phyloP scores from a whole-genome alignment of 2,888 invertebrate genomes.

The Pristionchus entomophagus region DNA sequence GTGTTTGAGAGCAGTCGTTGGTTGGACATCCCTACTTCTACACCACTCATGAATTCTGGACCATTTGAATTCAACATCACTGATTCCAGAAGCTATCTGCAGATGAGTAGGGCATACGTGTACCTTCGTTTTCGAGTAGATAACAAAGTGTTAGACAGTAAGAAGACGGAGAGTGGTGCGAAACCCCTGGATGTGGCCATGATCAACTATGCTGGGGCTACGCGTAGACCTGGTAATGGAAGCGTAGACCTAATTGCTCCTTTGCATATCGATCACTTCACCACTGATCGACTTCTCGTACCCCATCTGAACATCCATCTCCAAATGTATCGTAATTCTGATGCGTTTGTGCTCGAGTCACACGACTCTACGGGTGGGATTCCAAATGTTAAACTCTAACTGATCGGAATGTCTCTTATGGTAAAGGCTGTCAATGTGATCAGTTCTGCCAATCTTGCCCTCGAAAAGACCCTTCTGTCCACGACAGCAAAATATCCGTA shows the following conservation, averaged over 20 bases:
- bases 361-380: no score
- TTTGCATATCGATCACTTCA: slow-evolving; percentile 23
- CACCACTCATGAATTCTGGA: not conserved
- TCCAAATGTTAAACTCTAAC: not conserved
- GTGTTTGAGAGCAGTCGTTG: slow-evolving; percentile 1
- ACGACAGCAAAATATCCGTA: slow-evolving; percentile 10
- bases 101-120: slow-evolving; percentile 15
- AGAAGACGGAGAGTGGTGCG: not conserved
- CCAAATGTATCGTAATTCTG: not conserved
- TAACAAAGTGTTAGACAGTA: not conserved
- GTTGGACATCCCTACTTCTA: not conserved
- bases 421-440: not conserved
- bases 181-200: not conserved
- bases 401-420: slow-evolving; percentile 10
- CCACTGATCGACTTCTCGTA: not conserved
- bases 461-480: not conserved
- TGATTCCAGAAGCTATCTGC: slow-evolving; percentile 17
- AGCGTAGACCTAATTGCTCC: not conserved
- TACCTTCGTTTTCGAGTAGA: no score
- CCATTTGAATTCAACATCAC: slow-evolving; percentile 10
- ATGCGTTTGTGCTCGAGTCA: not conserved
- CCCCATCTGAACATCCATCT: slow-evolving; percentile 21
- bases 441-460: slow-evolving; percentile 18
- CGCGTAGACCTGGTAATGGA: not conserved
- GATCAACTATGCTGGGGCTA: not conserved